Conservation (phyloP, 2,113 vertebrate species). For the Isichthys henryi region DNA sequence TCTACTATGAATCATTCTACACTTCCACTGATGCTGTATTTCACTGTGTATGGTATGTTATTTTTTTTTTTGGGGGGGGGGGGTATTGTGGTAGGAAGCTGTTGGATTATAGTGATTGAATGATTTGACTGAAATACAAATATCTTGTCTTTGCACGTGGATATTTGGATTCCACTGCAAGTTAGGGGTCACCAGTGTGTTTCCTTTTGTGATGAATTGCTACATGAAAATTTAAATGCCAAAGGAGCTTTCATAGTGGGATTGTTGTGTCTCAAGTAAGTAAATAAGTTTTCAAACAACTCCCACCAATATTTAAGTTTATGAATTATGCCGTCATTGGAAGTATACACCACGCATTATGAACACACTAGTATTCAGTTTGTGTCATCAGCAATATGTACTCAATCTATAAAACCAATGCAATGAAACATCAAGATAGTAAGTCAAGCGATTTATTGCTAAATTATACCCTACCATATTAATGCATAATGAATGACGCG, state of each 20-base stretch:
- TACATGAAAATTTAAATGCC: not conserved
- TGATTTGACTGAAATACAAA: not conserved
- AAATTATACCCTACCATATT: conserved; percentile 23
- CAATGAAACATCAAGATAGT: conserved; percentile 11
- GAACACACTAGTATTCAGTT: not conserved
- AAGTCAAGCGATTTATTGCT: conserved; percentile 18
- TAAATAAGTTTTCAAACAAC: not conserved
- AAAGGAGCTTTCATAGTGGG: not conserved
- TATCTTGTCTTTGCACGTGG: not conserved
- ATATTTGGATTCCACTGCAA: not conserved
- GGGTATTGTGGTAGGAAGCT: not conserved
- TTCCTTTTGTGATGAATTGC: not conserved
- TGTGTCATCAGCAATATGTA: conserved; percentile 5
- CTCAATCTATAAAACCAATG: conserved; percentile 14
- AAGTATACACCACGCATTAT: not conserved
- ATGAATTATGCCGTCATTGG: not conserved
- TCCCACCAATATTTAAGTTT: not conserved
- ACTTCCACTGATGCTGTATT: not conserved
- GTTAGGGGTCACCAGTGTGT: not conserved
- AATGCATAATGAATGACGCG: conserved; percentile 25
- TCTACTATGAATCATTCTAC: not conserved
- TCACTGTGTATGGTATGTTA: not conserved
- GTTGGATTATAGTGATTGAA: not conserved
- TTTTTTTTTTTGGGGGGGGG: not conserved
- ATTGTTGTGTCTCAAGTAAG: not conserved